These are phyloP conservation scores for Leptinotarsa peninsularis DNA, from an alignment of 2,888 invertebrate genomes.

Conservation along the genomic window DNA sequence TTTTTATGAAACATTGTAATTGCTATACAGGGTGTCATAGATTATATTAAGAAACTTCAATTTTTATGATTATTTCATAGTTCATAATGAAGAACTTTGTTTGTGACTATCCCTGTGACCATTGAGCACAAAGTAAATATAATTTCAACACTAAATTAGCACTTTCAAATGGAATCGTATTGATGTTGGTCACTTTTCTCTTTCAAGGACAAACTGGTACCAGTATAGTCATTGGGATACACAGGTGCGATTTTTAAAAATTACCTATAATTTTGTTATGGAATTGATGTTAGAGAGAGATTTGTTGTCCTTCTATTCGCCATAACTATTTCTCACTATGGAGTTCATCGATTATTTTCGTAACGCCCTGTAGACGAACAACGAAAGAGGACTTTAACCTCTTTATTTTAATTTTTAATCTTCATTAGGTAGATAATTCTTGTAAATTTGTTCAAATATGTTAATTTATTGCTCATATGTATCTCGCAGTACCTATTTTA, in stretches of 20 bases:
- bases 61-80: conserved; percentile 18
- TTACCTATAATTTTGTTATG: not conserved
- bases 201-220: not conserved
- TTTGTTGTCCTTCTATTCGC: not conserved
- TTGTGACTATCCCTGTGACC: conserved; percentile 45
- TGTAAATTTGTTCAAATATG: conserved; percentile 55
- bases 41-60: conserved; percentile 4
- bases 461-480: conserved; percentile 61
- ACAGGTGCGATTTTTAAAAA: not conserved
- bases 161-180: conserved; percentile 27
- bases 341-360: conserved; percentile 1
- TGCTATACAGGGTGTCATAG: conserved; percentile 27
- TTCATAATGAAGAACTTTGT: conserved; percentile 5
- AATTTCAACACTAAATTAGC: conserved; percentile 41
- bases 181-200: not conserved
- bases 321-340: not conserved
- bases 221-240: not conserved
- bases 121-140: conserved; percentile 64
- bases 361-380: conserved; percentile 52
- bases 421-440: conserved; percentile 47
- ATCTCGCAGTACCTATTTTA: conserved; percentile 60
- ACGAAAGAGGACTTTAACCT: conserved; percentile 51
- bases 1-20: conserved; percentile 8
- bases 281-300: conserved; percentile 29
- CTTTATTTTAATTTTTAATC: conserved; percentile 48